phyloP scores from a whole-genome alignment of 2,888 invertebrate species.

The Xanthorhoe spadicearia region DNA sequence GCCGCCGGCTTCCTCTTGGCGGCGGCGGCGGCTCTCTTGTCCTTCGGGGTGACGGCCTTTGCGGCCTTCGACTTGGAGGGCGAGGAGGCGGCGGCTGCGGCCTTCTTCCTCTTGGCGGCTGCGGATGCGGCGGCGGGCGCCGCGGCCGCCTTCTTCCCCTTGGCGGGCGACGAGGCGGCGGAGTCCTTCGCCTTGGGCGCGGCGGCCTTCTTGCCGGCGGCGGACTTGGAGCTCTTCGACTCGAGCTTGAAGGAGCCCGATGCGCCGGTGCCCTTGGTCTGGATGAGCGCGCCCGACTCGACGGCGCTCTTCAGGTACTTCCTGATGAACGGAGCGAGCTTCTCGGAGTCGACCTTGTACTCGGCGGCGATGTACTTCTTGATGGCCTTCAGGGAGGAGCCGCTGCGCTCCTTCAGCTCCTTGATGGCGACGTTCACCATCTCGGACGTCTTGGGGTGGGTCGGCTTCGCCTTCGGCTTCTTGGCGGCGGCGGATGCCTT shows the following conservation, averaged over 20 bases:
- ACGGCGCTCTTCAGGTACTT: conserved; percentile 83
- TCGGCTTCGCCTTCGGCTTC: conserved; percentile 60
- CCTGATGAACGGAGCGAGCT: conserved; percentile 84
- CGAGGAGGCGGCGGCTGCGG: conserved; percentile 49
- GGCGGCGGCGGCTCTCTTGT: conserved; percentile 47
- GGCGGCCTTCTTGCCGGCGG: conserved; percentile 38
- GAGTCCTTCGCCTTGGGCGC: too few relatives aligned
- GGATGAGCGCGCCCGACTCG: conserved; percentile 75
- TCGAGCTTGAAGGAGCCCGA: conserved; percentile 46
- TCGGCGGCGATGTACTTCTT: conserved; percentile 86
- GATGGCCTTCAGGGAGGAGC: conserved; percentile 84
- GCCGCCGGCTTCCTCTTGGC: conserved; percentile 40
- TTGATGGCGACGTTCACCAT: conserved; percentile 86
- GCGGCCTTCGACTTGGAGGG: conserved; percentile 46
- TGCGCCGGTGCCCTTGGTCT: conserved; percentile 83
- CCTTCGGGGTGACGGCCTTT: conserved; percentile 46
- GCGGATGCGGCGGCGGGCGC: conserved; percentile 37
- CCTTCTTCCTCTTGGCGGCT: conserved; percentile 47
- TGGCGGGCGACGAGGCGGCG: conserved; percentile 37
- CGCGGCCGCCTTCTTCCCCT: conserved; percentile 40
- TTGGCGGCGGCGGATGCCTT: conserved; percentile 49
- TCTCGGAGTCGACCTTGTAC: conserved; percentile 85
- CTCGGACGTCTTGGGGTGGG: conserved; percentile 56
- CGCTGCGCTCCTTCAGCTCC: conserved; percentile 82
- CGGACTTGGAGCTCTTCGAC: conserved; percentile 27